These are phyloP conservation scores for Catostylus mosaicus DNA, from an alignment of 30 jellyfish, hydroid and myxozoan genomes.

Conservation along the genomic window DNA sequence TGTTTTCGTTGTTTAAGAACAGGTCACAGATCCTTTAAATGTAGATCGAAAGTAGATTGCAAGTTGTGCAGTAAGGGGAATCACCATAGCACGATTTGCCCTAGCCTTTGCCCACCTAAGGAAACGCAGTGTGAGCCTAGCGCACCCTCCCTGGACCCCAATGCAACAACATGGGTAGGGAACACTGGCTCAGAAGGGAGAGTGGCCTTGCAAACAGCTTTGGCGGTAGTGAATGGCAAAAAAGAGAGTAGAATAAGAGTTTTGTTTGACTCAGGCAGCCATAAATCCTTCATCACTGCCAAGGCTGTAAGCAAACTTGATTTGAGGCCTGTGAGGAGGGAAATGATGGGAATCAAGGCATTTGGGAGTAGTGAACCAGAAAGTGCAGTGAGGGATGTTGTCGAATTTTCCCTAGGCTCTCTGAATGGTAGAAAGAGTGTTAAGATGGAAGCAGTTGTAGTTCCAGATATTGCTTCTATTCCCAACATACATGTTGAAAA, in stretches of 20 bases:
- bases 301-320: conserved; percentile 55
- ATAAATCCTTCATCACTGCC: conserved; percentile 63
- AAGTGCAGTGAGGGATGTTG: conserved; percentile 59
- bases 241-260: conserved; percentile 59
- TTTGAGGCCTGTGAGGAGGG: conserved; percentile 71
- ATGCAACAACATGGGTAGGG: conserved; percentile 51
- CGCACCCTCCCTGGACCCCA: conserved; percentile 33
- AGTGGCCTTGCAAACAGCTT: conserved; percentile 73
- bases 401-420: conserved; percentile 24
- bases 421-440: conserved; percentile 1
- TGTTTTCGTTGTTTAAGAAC: conserved; percentile 24
- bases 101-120: conserved; percentile 4
- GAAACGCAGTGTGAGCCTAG: background rate
- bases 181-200: conserved; percentile 61
- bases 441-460: conserved; percentile 19
- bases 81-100: conserved; percentile 23
- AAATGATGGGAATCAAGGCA: conserved; percentile 30
- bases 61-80: conserved; percentile 1
- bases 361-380: conserved; percentile 65
- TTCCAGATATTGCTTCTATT: background rate
- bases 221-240: conserved; percentile 59
- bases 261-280: conserved; percentile 63
- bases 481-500: conserved; percentile 3
- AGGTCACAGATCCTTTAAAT: conserved; percentile 6
- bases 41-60: background rate